Evolutionary conservation across 2,113 vertebrate genomes (phyloP).

Genomic region (Chaetorhynchus papuensis): DNA sequence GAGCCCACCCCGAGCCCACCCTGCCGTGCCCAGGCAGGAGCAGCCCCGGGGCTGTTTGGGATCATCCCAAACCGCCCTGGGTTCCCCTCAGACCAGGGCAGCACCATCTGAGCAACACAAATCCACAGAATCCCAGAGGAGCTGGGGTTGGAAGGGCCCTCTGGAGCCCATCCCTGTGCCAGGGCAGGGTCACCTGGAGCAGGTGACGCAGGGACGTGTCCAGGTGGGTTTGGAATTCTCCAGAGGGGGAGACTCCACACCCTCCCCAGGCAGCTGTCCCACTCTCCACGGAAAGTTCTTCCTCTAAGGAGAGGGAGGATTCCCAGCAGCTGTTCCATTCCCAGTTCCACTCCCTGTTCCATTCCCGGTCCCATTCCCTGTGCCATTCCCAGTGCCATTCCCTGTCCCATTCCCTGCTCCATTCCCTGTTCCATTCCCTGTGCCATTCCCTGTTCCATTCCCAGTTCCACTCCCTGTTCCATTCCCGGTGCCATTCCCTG

Average conservation of each 20-base stretch:
- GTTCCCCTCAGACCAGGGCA: neutral
- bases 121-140: accelerated
- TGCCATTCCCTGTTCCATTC: too few relatives aligned
- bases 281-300: accelerated
- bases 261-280: too few relatives aligned
- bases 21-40: neutral
- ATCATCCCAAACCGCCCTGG: accelerated
- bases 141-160: neutral
- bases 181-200: neutral
- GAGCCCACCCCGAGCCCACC: accelerated
- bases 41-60: neutral
- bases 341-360: neutral
- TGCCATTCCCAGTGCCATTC: neutral
- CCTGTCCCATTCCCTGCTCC: too few relatives aligned
- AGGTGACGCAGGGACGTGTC: neutral
- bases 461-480: too few relatives aligned
- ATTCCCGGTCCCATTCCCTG: neutral
- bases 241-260: accelerated
- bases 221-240: neutral
- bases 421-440: too few relatives aligned
- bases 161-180: neutral
- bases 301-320: accelerated
- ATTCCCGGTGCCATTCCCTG: too few relatives aligned
- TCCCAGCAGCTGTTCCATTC: neutral
- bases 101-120: accelerated